Percentiles rank a stretch among this genome's conserved stretches.
Conservation (phyloP, 1,140 invertebrate genomes). For the Caenorhabditis elegans region WBcel235 BX284603.4:2484001-2484500, state of each 20-base stretch:
- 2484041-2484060: neutral
- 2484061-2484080: slow-evolving; percentile 12
- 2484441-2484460: no score
- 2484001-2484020: neutral
- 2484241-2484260: neutral
- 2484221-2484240: neutral
- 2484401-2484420: no score
- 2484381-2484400: no score
- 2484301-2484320: neutral
- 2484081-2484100: neutral
- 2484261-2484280: neutral
- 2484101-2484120: neutral
- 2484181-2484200: neutral
- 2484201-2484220: neutral
- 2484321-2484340: no score
- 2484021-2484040: neutral
- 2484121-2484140: neutral
- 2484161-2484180: neutral
- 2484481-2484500: no score
- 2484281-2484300: neutral
- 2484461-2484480: no score
- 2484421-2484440: no score
- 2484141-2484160: neutral
- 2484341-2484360: no score
- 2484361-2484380: no score